Percentiles rank a stretch among this genome's conserved stretches.
phyloP scores from a whole-genome alignment of 1,140 invertebrate genomes.

The Anastatus disparis region DNA sequence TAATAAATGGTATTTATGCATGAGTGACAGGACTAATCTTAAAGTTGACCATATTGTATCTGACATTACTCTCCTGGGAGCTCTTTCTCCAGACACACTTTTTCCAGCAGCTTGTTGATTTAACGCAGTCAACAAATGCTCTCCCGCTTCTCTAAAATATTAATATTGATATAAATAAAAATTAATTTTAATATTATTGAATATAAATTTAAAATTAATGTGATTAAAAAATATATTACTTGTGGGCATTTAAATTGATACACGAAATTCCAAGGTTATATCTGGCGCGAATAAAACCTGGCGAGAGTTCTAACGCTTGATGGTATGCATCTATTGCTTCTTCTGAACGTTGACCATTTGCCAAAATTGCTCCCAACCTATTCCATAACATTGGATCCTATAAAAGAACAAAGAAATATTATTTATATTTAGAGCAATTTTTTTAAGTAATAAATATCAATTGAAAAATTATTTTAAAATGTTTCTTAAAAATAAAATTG shows the following conservation, averaged over 20 bases:
- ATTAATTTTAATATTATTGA: conserved; percentile 4
- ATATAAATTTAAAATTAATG: background rate
- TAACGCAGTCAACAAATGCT: conserved; percentile 92
- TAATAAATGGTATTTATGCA: conserved; percentile 85
- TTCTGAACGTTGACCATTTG: conserved; percentile 93
- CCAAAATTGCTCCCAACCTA: conserved; percentile 94
- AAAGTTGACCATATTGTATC: conserved; percentile 95
- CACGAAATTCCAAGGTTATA: conserved; percentile 99
- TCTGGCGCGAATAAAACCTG: conserved; percentile 95
- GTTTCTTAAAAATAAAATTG: background rate
- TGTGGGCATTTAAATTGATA: conserved; percentile 94
- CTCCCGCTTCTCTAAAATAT: conserved; percentile 85
- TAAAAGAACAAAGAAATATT: conserved; percentile 31
- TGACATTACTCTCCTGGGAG: conserved; percentile 80
- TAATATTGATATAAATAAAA: conserved; percentile 6
- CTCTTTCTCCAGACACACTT: conserved; percentile 65
- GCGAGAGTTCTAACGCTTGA: conserved; percentile 88
- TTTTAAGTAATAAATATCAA: background rate
- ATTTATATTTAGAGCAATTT: background rate
- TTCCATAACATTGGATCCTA: conserved; percentile 97
- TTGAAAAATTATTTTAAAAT: background rate
- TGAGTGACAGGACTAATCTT: conserved; percentile 87
- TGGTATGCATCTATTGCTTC: conserved; percentile 97
- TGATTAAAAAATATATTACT: conserved; percentile 64
- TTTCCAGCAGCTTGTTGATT: conserved; percentile 89